Base-by-base conservation (phyloP, 2,797 vertebrate species). In the Melopsittacus undulatus region DNA sequence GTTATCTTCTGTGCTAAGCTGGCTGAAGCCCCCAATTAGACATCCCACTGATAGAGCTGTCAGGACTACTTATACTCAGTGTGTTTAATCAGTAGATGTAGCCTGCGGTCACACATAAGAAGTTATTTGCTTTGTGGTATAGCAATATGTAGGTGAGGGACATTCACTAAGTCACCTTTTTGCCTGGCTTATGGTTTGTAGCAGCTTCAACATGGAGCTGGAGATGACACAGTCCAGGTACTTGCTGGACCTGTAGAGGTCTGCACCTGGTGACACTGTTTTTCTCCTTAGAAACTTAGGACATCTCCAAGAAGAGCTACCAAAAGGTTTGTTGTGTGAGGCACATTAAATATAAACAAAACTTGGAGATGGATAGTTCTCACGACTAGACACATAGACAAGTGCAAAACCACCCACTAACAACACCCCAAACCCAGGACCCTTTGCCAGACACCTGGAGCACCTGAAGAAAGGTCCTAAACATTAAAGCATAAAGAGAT, bases 401-500 rank as follows among this genome's bases (percentile, higher is more conserved):
- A 90, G 38, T 34, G 9, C 13, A 76, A 86, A 86, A 62, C 23
- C 34, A 46, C 22, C 23, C 22, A 26, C 30, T 63, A 79, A 88
- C 8, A 42, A 10, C 54, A 83, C 2, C 11, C 8, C 49, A 69
- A 80, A 59, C 7, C 27, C n/a, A 89, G 56, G 11, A 69, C 7
- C 22, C 38, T 62, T 73, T 87, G 34, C 42, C 52, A 89, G 46
- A 56, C 24, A 51, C n/a, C 26, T 87, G 69, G 19, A 30, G 26
- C 62, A 67, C 62, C 34, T 46, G n/a, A 74, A 57, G 48, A 22
- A 87, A 83, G 30, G 34, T 75, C 29, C 69, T 89, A 87, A 91
- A 86, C 42, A 45, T 81, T 78, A 92, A 94, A 89, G 52, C 46
- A 56, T 61, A 66, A 78, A 87, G 26, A 87, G n/a, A 85, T 81